These are phyloP conservation scores for Pseudomugil gertrudae DNA, from an alignment of 2,797 vertebrate species.

Conservation along the genomic window DNA sequence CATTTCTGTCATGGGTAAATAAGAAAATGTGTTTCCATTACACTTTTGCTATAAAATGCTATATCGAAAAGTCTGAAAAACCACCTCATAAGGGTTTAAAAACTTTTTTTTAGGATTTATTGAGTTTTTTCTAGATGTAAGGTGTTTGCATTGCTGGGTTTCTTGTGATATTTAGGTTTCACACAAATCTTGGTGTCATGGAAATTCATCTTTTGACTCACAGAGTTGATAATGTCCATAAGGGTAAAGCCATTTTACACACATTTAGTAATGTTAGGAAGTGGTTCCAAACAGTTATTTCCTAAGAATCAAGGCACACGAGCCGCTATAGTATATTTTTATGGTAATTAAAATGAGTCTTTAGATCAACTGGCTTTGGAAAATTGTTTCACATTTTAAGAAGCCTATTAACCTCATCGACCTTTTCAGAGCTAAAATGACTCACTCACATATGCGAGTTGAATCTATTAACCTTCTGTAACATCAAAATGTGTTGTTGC, in stretches of 20 bases:
- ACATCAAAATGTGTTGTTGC: neutral
- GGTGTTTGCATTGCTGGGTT: too few relatives aligned
- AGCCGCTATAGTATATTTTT: fast-evolving
- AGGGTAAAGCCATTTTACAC: neutral
- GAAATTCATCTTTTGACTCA: too few relatives aligned
- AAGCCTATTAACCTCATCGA: neutral
- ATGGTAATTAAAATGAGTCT: neutral
- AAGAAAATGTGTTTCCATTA: too few relatives aligned
- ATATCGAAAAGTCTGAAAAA: too few relatives aligned
- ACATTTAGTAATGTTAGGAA: neutral
- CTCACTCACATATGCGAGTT: too few relatives aligned
- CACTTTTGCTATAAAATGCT: too few relatives aligned
- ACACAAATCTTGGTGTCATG: too few relatives aligned
- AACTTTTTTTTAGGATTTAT: too few relatives aligned
- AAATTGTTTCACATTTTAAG: neutral
- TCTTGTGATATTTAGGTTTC: too few relatives aligned
- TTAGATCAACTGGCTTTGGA: neutral
- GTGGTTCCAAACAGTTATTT: neutral
- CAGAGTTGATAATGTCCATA: constrained; percentile 5
- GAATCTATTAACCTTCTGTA: neutral
- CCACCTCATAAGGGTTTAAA: too few relatives aligned
- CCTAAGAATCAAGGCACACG: neutral
- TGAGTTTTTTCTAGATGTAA: too few relatives aligned
- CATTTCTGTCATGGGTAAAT: too few relatives aligned
- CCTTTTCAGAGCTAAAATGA: constrained; percentile 5